Evolutionary conservation across 2,113 vertebrate species (phyloP).

Genomic region (Apteryx owenii): DNA sequence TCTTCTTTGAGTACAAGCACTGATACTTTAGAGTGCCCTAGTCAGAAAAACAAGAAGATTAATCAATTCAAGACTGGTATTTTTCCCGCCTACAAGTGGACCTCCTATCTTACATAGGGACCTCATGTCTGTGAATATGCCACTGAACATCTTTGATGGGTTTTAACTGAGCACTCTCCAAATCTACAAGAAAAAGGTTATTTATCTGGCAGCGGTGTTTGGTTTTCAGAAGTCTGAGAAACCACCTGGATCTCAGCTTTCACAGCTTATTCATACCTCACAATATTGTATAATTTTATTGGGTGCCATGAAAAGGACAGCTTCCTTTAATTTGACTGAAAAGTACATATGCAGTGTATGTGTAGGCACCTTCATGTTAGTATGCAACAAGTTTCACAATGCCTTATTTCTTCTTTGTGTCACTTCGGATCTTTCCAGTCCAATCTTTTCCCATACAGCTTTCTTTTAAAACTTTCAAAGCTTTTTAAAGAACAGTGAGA

Average conservation of each 20-base stretch:
- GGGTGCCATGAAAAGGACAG: fast-evolving
- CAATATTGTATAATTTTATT: not conserved
- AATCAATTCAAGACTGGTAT: not conserved
- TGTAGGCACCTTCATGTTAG: not conserved
- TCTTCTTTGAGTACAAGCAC: not conserved
- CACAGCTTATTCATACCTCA: not conserved
- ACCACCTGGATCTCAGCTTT: not conserved
- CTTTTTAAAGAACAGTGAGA: not conserved
- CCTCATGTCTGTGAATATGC: not conserved
- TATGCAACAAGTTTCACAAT: not conserved
- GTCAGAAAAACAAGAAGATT: not conserved
- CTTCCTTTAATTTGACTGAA: not conserved
- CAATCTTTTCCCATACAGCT: not conserved
- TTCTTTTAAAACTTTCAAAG: not conserved
- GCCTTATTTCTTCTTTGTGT: not conserved
- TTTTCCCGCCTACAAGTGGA: not conserved
- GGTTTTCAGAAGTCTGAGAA: not conserved
- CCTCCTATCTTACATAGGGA: not conserved
- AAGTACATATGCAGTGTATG: not conserved
- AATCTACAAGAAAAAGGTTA: not conserved
- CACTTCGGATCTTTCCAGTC: not conserved
- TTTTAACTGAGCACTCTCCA: not conserved
- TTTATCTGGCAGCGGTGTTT: not conserved
- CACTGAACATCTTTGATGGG: not conserved
- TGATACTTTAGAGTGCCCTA: not conserved